A percentile compares a stretch with the other conserved stretches of the same genome.
These are phyloP conservation scores for Brachystomella parvula DNA, from an alignment of 1,140 invertebrate genomes.

Conservation along the genomic window DNA sequence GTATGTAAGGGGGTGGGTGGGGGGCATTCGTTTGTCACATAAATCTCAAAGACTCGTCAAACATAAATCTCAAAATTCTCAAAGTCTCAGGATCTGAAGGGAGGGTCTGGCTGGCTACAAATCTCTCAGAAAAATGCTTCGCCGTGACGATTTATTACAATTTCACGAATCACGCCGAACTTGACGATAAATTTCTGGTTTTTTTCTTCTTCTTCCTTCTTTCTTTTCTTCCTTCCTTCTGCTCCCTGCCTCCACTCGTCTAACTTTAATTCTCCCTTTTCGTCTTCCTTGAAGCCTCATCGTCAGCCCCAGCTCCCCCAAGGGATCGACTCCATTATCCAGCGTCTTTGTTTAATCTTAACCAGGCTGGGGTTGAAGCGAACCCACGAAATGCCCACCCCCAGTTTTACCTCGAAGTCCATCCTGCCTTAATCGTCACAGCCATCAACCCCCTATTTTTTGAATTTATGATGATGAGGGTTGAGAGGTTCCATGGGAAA, in stretches of 20 bases:
- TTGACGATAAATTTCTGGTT: slow-evolving; percentile 35
- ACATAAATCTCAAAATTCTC: slow-evolving; percentile 30
- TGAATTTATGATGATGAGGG: too few species aligned
- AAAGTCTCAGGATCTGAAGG: slow-evolving; percentile 28
- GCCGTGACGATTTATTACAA: slow-evolving; percentile 34
- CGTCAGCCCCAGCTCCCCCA: background rate
- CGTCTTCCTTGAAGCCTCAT: slow-evolving; percentile 10
- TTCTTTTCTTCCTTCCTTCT: background rate
- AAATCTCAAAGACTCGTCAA: slow-evolving; percentile 22
- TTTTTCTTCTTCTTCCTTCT: slow-evolving; percentile 21
- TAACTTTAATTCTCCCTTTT: slow-evolving; percentile 3
- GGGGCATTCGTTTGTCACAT: slow-evolving; percentile 21
- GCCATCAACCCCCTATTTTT: too few species aligned
- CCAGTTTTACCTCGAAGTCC: too few species aligned
- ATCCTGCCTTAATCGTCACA: too few species aligned
- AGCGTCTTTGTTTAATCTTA: too few species aligned
- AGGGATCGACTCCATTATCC: slow-evolving; percentile 3
- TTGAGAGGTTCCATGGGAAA: too few species aligned
- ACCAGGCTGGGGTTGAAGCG: too few species aligned
- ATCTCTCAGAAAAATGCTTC: slow-evolving; percentile 37
- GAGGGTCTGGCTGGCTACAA: slow-evolving; percentile 25
- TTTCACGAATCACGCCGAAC: slow-evolving; percentile 36
- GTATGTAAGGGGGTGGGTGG: slow-evolving; percentile 25
- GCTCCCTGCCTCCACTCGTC: slow-evolving; percentile 7
- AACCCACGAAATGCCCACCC: too few species aligned